Evolutionary conservation across 2,113 vertebrate genomes (phyloP), one percentile per base, ranked within the genome.

Genomic region (Cynocephalus volans): DNA sequence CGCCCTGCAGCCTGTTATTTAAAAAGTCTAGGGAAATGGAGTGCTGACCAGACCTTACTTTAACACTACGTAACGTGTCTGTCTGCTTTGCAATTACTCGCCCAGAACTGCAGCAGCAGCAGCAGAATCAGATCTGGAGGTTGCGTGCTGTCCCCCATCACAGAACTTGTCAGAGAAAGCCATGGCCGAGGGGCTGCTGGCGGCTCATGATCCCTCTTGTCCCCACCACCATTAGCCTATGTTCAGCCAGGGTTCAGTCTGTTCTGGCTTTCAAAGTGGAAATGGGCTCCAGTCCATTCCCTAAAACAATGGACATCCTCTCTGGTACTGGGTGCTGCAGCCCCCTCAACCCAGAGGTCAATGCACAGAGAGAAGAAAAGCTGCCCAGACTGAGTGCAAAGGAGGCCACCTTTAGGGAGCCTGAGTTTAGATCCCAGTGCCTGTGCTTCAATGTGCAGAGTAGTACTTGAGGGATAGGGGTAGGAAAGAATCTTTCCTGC

Each of bases 1-100:
- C 97, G 94, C 95, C 96, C 97, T 67, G 64, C 93, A 88, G 98
- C 86, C 62, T 76, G 90, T 96, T 97, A 97, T 84, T 95, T 95
- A 60, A 96, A 98, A 98, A 95, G 95, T 24, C 62, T 96, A 85
- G 84, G 45, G 92, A 96, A 96, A 95, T 62, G 50, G 95, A 97
- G 75, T 70, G 70, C 56, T n/a, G 60, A 75, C 13, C 58, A 94
- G 85, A 65, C 64, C 45, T 5, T 23, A 60, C 41, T 92, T 96
- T 88, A 52, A 96, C 23, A 2, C 45, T 8, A 58, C 36, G 36
- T 11, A 56, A 56, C 31, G 41, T 70, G 79, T 24, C 45, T 23
- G 15, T 83, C 26, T 93, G n/a, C 31, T 91, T 69, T 33, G 90
- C 79, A 76, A 5, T n/a, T 17, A 52, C 76, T 64, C 0, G 6